phyloP scores from a whole-genome alignment of 2,113 vertebrate species.

The Chitala chitala region DNA sequence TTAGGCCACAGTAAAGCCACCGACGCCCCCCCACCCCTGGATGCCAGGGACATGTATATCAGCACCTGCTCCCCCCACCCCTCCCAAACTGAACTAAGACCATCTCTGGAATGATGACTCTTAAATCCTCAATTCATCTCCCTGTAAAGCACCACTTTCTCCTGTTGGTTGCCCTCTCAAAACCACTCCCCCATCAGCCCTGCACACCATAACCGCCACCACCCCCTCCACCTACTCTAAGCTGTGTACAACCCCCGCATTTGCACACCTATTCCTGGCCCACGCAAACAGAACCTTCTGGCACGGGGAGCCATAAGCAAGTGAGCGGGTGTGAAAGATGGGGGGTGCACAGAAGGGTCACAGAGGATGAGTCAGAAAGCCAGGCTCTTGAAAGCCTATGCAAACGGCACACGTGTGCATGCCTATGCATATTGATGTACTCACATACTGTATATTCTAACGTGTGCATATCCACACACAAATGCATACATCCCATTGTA shows the following conservation, averaged over 20 bases:
- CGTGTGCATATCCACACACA: too few relatives aligned
- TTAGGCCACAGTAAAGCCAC: not conserved
- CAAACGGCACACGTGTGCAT: not conserved
- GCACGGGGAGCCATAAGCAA: not conserved
- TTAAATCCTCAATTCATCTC: conserved; percentile 11
- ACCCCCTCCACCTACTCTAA: not conserved
- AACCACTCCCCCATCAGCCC: not conserved
- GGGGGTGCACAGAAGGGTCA: not conserved
- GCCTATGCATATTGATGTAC: too few relatives aligned
- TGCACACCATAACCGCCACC: too few relatives aligned
- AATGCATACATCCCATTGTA: too few relatives aligned
- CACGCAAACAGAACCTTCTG: conserved; percentile 18
- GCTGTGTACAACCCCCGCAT: conserved; percentile 1
- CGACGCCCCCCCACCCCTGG: not conserved
- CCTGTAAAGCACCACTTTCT: conserved; percentile 8
- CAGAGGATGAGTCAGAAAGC: not conserved
- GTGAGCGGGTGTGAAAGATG: not conserved
- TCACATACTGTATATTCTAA: too few relatives aligned
- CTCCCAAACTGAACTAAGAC: too few relatives aligned
- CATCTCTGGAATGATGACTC: conserved; percentile 4
- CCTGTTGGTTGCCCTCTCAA: not conserved
- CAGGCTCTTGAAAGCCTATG: not conserved
- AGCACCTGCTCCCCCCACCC: not conserved
- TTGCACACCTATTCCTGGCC: conserved; percentile 10
- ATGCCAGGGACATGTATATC: not conserved